Evolutionary conservation across 2,888 invertebrate genomes (phyloP).

Genomic region (Geotrupes spiniger): DNA sequence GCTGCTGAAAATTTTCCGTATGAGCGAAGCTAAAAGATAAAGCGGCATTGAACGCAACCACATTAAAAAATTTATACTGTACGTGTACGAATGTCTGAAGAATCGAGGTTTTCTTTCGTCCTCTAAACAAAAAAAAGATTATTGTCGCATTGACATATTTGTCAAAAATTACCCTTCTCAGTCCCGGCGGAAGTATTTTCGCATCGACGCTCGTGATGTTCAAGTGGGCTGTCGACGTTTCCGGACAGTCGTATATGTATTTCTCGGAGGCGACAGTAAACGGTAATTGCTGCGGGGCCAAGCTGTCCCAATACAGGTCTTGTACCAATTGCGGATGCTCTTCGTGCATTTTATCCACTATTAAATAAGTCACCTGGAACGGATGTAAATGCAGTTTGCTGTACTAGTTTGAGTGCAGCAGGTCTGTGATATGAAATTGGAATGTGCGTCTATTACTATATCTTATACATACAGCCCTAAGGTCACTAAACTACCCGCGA

Average conservation of each 20-base stretch:
- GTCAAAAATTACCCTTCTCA: constrained; percentile 13
- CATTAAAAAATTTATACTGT: constrained; percentile 5
- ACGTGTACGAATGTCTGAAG: constrained; percentile 10
- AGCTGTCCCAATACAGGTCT: constrained; percentile 83
- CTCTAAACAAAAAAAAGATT: constrained; percentile 9
- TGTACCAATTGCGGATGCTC: constrained; percentile 81
- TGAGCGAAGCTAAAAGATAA: constrained; percentile 14
- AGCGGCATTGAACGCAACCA: not conserved
- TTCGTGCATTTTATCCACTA: constrained; percentile 90
- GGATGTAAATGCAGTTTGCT: too few relatives aligned
- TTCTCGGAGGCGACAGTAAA: constrained; percentile 82
- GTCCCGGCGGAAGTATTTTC: constrained; percentile 36
- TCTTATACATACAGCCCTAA: too few relatives aligned
- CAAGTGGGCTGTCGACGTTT: constrained; percentile 79
- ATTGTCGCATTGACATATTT: not conserved
- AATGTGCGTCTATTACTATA: too few relatives aligned
- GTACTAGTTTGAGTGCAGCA: too few relatives aligned
- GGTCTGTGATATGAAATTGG: too few relatives aligned
- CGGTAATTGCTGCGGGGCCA: constrained; percentile 62
- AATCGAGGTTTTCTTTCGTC: constrained; percentile 5
- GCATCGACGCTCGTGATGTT: constrained; percentile 66
- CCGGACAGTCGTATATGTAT: constrained; percentile 78
- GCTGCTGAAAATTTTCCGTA: constrained; percentile 14
- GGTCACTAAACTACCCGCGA: too few relatives aligned
- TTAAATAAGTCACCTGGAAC: constrained; percentile 76